Evolutionary conservation across 2,888 invertebrate genomes (phyloP).

Genomic region (Sinelater perroti): DNA sequence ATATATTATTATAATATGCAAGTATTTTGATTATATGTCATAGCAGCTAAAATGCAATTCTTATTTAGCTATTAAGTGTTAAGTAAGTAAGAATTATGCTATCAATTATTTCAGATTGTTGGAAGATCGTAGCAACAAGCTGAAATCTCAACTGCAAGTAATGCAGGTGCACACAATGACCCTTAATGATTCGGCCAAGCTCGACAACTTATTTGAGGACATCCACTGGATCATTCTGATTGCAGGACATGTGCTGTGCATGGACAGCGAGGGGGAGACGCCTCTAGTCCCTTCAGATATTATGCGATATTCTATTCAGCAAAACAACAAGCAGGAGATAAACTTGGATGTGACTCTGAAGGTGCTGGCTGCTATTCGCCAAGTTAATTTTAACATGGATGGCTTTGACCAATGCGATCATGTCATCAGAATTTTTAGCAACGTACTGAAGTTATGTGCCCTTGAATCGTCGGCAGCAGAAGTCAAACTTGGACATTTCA

Average conservation of each 20-base stretch:
- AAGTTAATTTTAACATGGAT: slow-evolving; percentile 43
- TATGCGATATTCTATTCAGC: slow-evolving; percentile 67
- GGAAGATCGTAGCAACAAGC: slow-evolving; percentile 55
- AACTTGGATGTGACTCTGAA: slow-evolving; percentile 57
- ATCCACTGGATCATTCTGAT: slow-evolving; percentile 89
- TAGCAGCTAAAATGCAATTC: too few species aligned
- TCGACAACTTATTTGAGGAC: slow-evolving; percentile 83
- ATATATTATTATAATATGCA: too few species aligned
- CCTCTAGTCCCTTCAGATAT: slow-evolving; percentile 73
- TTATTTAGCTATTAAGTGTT: too few species aligned
- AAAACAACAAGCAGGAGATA: slow-evolving; percentile 55
- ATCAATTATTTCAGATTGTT: slow-evolving; percentile 53
- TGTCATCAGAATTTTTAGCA: slow-evolving; percentile 70
- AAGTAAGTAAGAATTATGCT: too few species aligned
- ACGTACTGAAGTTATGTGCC: slow-evolving; percentile 77
- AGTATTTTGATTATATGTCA: too few species aligned
- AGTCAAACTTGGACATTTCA: slow-evolving; percentile 70
- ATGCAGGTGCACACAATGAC: slow-evolving; percentile 58
- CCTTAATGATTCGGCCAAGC: slow-evolving; percentile 51
- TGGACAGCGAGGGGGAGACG: slow-evolving; percentile 73
- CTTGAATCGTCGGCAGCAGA: slow-evolving; percentile 77
- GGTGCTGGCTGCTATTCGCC: slow-evolving; percentile 52
- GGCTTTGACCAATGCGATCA: slow-evolving; percentile 60
- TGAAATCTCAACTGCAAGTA: slow-evolving; percentile 53
- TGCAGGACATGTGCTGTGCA: slow-evolving; percentile 72